phyloP scores from a whole-genome alignment of 2,797 vertebrate species.

The Tauraco hartlaubi region DNA sequence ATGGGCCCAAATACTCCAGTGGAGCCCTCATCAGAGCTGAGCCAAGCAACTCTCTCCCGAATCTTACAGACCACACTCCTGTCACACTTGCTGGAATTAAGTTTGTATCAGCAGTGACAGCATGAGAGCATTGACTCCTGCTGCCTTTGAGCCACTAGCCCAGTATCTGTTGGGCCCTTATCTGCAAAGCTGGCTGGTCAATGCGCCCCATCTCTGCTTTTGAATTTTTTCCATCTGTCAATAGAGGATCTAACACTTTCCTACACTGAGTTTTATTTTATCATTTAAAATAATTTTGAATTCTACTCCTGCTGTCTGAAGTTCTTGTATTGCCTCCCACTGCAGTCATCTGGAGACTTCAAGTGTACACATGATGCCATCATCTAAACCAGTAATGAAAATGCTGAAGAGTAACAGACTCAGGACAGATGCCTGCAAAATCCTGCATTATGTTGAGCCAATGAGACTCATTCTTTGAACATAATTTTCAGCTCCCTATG shows the following conservation, averaged over 20 bases:
- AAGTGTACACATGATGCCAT: neutral
- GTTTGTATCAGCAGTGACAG: neutral
- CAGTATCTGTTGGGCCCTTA: neutral
- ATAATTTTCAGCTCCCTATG: neutral
- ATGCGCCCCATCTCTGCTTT: neutral
- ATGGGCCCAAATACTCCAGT: neutral
- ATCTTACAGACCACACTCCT: neutral
- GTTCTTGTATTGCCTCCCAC: neutral
- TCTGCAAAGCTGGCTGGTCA: neutral
- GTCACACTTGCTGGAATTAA: neutral
- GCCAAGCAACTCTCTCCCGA: neutral
- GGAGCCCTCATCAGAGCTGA: neutral
- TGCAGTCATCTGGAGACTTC: neutral
- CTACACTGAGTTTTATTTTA: neutral
- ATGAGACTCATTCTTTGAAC: neutral
- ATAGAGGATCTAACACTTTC: neutral
- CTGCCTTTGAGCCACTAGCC: neutral
- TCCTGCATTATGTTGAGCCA: neutral
- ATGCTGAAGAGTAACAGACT: neutral
- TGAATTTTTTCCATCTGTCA: neutral
- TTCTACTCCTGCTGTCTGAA: neutral
- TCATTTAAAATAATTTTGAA: neutral
- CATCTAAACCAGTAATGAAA: neutral
- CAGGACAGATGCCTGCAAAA: neutral
- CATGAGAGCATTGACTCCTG: neutral